Conservation (phyloP, 2,797 vertebrate species). For the Sardinella longiceps region DNA sequence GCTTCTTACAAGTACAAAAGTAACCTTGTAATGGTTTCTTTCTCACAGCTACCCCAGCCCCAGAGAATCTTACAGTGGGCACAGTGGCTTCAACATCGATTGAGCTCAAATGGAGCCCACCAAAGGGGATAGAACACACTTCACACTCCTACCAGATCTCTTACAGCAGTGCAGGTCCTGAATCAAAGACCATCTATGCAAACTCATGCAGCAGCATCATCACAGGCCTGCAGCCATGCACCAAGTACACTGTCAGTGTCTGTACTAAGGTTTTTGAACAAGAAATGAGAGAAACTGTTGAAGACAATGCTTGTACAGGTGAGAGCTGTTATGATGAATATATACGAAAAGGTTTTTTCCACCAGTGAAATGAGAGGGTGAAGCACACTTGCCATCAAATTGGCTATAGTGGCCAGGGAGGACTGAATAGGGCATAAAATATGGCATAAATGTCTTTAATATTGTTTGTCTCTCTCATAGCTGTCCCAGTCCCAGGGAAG, state of each 20-base stretch:
- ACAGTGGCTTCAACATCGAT: neutral
- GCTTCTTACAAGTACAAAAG: too few species aligned
- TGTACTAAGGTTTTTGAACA: neutral
- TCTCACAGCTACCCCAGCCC: too few species aligned
- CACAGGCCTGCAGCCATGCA: neutral
- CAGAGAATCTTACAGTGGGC: neutral
- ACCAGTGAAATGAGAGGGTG: too few species aligned
- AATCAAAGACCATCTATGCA: neutral
- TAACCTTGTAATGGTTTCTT: too few species aligned
- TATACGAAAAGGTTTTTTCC: too few species aligned
- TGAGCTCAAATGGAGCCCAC: neutral
- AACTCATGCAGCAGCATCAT: neutral
- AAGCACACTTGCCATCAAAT: too few species aligned
- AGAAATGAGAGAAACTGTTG: neutral
- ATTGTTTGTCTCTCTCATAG: neutral
- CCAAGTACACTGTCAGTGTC: neutral
- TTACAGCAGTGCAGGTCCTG: neutral
- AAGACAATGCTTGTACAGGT: neutral
- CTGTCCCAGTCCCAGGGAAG: neutral
- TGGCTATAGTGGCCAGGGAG: too few species aligned
- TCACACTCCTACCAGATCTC: constrained; percentile 2
- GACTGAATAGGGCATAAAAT: too few species aligned
- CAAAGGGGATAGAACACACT: constrained; percentile 1
- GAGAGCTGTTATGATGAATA: too few species aligned
- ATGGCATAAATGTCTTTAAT: too few species aligned